These are phyloP conservation scores for Poecilus cupreus DNA, from an alignment of 2,888 invertebrate species.

Conservation along the genomic window DNA sequence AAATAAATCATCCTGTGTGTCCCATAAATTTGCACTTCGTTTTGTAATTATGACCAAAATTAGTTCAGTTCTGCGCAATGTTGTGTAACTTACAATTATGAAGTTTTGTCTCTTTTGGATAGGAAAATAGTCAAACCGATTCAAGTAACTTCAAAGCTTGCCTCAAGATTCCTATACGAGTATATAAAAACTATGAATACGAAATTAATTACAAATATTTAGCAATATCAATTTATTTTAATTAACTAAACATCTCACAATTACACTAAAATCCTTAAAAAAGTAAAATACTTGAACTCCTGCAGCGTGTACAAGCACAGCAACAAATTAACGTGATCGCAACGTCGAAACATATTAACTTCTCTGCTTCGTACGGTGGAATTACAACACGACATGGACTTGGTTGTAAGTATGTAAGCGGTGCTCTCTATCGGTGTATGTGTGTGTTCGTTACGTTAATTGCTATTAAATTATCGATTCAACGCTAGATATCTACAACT, in stretches of 20 bases:
- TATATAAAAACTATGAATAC: background rate
- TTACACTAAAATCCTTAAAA: constrained; percentile 18
- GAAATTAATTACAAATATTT: constrained; percentile 13
- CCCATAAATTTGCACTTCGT: no score
- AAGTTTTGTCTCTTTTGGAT: no score
- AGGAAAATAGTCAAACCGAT: no score
- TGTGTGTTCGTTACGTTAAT: constrained; percentile 26
- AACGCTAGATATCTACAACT: background rate
- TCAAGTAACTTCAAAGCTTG: no score
- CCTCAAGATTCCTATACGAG: no score
- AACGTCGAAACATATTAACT: constrained; percentile 35
- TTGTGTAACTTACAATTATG: no score
- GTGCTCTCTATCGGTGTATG: background rate
- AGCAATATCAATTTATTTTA: background rate
- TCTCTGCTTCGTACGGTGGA: background rate
- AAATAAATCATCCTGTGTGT: no score
- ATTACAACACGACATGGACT: constrained; percentile 39
- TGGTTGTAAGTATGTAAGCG: background rate
- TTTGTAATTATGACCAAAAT: no score
- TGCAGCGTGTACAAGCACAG: background rate
- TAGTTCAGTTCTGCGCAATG: no score
- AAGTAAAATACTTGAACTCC: constrained; percentile 14
- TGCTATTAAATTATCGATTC: constrained; percentile 48
- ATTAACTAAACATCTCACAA: background rate
- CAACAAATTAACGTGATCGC: constrained; percentile 39